These are phyloP conservation scores for Fregata magnificens DNA, from an alignment of 2,113 vertebrate genomes.

Conservation along the genomic window DNA sequence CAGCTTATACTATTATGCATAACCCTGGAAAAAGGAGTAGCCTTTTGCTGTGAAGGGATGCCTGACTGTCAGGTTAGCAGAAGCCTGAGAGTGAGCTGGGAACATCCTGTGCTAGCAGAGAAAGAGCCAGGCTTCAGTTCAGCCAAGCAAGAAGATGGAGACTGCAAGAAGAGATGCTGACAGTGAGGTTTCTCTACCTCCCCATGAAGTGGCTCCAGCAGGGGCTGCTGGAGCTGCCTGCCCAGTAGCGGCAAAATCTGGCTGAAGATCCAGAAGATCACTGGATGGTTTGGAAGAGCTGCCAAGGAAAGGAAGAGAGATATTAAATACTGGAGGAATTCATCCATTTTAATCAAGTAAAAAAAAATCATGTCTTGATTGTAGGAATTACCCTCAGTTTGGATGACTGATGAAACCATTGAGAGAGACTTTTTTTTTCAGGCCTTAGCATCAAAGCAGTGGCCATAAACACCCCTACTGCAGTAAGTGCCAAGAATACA, in stretches of 20 bases:
- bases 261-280: constrained; percentile 95
- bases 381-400: neutral
- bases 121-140: neutral
- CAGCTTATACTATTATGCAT: constrained; percentile 19
- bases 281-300: constrained; percentile 82
- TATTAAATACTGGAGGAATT: neutral
- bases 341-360: neutral
- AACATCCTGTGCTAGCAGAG: neutral
- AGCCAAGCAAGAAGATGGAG: neutral
- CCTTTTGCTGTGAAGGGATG: neutral
- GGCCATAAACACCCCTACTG: neutral
- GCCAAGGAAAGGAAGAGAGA: neutral
- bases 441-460: neutral
- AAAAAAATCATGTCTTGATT: neutral
- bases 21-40: constrained; percentile 33
- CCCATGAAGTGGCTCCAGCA: constrained; percentile 85
- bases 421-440: neutral
- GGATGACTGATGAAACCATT: neutral
- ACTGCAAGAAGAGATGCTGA: neutral
- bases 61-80: constrained; percentile 3
- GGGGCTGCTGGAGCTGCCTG: constrained; percentile 75
- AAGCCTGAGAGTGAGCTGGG: neutral
- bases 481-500: neutral
- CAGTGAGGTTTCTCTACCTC: constrained; percentile 81
- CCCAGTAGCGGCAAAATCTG: constrained; percentile 79